Evolutionary conservation across 2,797 vertebrate genomes (phyloP), one percentile per base, ranked within the genome.

Genomic region (Lagorchestes hirsutus): DNA sequence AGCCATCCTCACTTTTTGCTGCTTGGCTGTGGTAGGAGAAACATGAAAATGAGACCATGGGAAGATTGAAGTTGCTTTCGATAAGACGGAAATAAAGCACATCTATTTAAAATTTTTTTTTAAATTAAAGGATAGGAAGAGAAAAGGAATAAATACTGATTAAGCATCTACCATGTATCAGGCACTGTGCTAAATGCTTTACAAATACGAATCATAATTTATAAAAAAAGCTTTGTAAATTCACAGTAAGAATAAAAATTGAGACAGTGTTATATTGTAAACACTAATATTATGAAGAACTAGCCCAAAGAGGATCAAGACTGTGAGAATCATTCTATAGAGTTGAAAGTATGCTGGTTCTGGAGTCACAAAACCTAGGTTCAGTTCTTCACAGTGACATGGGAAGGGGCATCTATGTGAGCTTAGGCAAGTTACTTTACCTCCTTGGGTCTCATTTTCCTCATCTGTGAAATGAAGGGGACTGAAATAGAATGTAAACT

Each of bases 31-130:
- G 22, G 22, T 46, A 82, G 40, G 40, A 82, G 46, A 82, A 82
- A 82, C 22, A 27, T 46, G 24, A 82, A 46, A 82, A 67, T 67
- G 31, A 67, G 34, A 67, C 62, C 34, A 18, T 67, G 62, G 62
- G 31, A 67, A 67, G 13, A 55, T 16, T 5, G 11, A 27, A 74
- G 82, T 67, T 55, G 13, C 24, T 94, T 95, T 90, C 62, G 9
- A 92, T 93, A 58, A 92, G 52, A 58, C 74, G n/a, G 8, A 93
- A 54, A 67, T 0, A 50, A 94, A 92, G 46, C 74, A 13, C 93
- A 8, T 1, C 46, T 58, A 55, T 82, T 95, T 92, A 92, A n/a
- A 59, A 0, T 91, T 93, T 56, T 56, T 18, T 56, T 56, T 22
- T 4, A 82, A 95, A 82, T 82, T 4, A 46, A 18, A 46, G 67